These are phyloP conservation scores for Lontra canadensis DNA, from an alignment of 2,113 vertebrate genomes.

Conservation along the genomic window DNA sequence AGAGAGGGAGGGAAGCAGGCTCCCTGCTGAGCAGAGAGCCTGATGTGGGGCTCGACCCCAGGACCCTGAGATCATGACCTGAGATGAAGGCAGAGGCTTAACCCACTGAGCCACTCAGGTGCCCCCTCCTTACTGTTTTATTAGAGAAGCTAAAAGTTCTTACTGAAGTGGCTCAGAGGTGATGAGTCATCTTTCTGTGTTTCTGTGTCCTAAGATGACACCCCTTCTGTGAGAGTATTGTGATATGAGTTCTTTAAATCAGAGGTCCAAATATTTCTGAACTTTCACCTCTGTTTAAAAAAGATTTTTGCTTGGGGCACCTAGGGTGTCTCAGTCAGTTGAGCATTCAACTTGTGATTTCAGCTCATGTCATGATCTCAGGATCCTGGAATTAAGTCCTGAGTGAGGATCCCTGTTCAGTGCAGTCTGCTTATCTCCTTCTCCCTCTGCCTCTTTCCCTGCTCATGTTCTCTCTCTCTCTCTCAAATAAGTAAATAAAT, in stretches of 20 bases:
- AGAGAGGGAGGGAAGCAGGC: no score
- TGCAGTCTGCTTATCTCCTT: not conserved
- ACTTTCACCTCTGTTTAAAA: not conserved
- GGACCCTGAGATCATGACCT: no score
- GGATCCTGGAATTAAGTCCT: not conserved
- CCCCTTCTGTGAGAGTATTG: not conserved
- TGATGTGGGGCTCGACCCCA: no score
- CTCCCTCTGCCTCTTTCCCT: not conserved
- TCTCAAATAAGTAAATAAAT: not conserved
- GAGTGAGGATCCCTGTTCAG: not conserved
- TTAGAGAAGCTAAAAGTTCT: not conserved
- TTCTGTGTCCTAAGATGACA: slow-evolving; percentile 2
- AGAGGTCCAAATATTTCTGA: slow-evolving; percentile 5
- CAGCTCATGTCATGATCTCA: not conserved
- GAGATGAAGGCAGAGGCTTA: no score
- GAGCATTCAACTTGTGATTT: not conserved
- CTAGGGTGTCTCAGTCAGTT: not conserved
- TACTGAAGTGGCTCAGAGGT: not conserved
- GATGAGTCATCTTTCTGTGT: not conserved
- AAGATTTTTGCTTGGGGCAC: not conserved
- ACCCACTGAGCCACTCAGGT: no score
- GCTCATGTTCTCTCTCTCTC: not conserved
- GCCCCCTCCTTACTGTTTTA: not conserved
- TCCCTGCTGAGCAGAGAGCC: no score
- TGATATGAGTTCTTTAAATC: slow-evolving; percentile 9